Evolutionary conservation across 1,140 invertebrate species (phyloP).

Genomic region (Polypedilum vanderplanki): DNA sequence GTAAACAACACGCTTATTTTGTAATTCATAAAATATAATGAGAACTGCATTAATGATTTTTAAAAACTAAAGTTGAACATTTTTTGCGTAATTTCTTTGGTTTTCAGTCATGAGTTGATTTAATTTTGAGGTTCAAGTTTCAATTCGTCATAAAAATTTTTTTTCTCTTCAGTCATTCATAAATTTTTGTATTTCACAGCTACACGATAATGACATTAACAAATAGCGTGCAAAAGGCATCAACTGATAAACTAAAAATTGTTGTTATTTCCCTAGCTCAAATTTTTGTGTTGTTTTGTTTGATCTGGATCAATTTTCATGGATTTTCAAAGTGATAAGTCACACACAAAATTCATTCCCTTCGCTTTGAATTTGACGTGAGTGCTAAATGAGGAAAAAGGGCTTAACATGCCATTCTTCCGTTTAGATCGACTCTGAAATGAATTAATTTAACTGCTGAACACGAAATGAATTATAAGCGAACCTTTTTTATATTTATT

Average conservation of each 20-base stretch:
- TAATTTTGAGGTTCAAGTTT: not conserved
- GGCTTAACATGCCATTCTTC: constrained; percentile 5
- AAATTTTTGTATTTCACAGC: not conserved
- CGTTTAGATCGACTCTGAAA: not conserved
- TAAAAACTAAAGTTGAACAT: not conserved
- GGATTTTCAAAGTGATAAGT: constrained; percentile 18
- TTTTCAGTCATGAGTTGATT: not conserved
- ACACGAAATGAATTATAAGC: not conserved
- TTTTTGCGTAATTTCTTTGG: not conserved
- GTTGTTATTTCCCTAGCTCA: not conserved
- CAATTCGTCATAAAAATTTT: not conserved
- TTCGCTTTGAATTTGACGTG: not conserved
- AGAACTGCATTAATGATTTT: too few relatives aligned
- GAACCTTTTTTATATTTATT: too few relatives aligned
- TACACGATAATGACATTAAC: constrained; percentile 27
- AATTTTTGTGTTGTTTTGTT: not conserved
- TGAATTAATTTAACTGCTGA: not conserved
- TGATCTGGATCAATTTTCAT: constrained; percentile 13
- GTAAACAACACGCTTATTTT: too few relatives aligned
- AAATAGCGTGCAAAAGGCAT: constrained; percentile 9
- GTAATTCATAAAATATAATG: too few relatives aligned
- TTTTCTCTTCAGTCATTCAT: not conserved
- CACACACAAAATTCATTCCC: not conserved
- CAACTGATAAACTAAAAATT: constrained; percentile 9
- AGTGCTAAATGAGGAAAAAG: not conserved